Base-by-base conservation (phyloP, 2,113 vertebrate genomes). In the Sporophila hypoxantha region DNA sequence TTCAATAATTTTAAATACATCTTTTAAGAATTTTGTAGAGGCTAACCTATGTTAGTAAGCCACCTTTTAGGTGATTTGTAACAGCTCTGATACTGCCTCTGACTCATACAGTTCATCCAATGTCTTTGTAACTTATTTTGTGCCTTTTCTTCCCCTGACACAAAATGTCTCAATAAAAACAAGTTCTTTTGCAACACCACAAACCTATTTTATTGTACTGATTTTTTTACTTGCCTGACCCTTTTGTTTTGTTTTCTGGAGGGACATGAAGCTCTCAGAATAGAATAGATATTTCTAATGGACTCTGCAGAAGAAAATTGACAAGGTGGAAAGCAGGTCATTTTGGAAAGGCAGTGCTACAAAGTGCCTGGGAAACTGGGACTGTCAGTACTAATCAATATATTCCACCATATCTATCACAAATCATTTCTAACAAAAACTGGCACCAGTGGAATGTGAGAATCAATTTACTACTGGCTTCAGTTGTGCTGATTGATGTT, bases 311-410 rank as follows among this genome's bases (percentile, higher is more conserved):
- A 89, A 93, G 91, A 92, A 92, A 95, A 95, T 89, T 91, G 91
- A 94, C 93, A 94, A 94, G 81, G 83, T 95, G 87, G 94, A 94
- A 95, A 94, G 93, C 87, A 81, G 93, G 91, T 95, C 94, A 89
- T 82, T 94, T 91, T 69, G 59, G 62, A 90, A 87, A 70, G 81
- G 74, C 83, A 87, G 66, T 3, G 39, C 91, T 86, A 69, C 83
- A 90, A 86, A 95, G 78, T 37, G 82, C 85, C 90, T 91, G 92
- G 88, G 91, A 95, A 94, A 89, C 92, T 92, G 81, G 85, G 92
- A 89, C 93, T 94, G 95, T 96, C 95, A 93, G 78, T 83, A 93
- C 88, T 80, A 91, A 96, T 96, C 95, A 94, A 92, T 96, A 94
- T 91, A 89, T 93, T 95, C 78, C 91, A 93, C 85, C 39, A 32